A percentile compares a stretch with the other conserved stretches of the same genome.
phyloP scores from a whole-genome alignment of 1,140 invertebrate genomes.

The Platyura marginata region DNA sequence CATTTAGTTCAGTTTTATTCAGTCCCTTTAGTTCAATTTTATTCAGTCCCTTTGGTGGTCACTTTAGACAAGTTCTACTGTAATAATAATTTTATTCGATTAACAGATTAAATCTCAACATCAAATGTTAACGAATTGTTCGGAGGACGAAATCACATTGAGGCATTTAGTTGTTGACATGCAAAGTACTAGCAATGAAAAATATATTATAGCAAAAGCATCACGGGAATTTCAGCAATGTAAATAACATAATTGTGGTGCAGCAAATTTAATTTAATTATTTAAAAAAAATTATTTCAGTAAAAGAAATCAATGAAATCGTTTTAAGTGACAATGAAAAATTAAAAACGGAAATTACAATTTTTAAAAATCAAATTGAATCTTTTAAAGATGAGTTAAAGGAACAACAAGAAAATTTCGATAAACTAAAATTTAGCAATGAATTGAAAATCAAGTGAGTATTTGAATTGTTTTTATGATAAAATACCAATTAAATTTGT shows the following conservation, averaged over 20 bases:
- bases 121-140: constrained; percentile 17
- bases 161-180: constrained; percentile 22
- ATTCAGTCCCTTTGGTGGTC: too few species aligned
- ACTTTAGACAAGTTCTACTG: background rate
- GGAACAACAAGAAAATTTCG: background rate
- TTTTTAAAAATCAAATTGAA: background rate
- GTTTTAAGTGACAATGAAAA: background rate
- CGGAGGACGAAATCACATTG: constrained; percentile 21
- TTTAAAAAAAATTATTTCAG: background rate
- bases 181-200: constrained; percentile 17
- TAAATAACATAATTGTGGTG: constrained; percentile 1
- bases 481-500: background rate
- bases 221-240: constrained; percentile 17
- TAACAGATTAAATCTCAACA: constrained; percentile 18
- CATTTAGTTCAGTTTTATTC: too few species aligned
- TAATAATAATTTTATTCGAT: background rate
- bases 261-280: background rate
- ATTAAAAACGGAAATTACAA: background rate
- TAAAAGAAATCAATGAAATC: background rate
- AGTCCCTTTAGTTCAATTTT: too few species aligned
- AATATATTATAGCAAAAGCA: constrained; percentile 17
- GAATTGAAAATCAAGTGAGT: background rate
- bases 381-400: background rate
- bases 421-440: background rate
- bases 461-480: background rate